Conservation (phyloP, 2,888 invertebrate genomes). For the Gymnoscelis rufifasciata region DNA sequence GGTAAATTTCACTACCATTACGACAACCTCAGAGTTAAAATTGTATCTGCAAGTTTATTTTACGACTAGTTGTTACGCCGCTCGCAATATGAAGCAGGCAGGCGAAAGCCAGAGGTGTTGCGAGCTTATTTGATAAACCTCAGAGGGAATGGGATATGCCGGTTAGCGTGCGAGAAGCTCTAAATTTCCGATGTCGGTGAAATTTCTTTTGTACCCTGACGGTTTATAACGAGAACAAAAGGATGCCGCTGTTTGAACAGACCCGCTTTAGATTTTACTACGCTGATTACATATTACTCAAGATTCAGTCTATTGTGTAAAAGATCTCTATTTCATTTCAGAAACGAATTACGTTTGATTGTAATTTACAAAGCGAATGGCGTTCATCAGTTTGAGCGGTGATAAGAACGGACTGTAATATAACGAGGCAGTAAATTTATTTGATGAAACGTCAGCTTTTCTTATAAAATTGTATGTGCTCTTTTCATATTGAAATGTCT, state of each 20-base stretch:
- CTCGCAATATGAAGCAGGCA: constrained; percentile 18
- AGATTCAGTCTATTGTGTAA: constrained; percentile 57
- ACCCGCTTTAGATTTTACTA: constrained; percentile 64
- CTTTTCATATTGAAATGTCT: background rate
- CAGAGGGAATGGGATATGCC: constrained; percentile 44
- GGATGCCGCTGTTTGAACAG: constrained; percentile 60
- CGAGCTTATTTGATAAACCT: constrained; percentile 45
- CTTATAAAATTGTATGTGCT: background rate
- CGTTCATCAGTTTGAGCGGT: constrained; percentile 37
- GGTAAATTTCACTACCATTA: background rate
- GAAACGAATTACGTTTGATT: constrained; percentile 55
- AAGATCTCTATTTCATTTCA: constrained; percentile 54
- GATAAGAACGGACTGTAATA: constrained; percentile 6
- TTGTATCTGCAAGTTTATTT: background rate
- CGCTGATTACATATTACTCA: constrained; percentile 64
- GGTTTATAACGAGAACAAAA: constrained; percentile 72
- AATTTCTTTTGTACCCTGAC: constrained; percentile 66
- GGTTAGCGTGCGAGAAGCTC: constrained; percentile 50
- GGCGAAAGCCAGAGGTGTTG: constrained; percentile 29
- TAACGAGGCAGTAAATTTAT: background rate
- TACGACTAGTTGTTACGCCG: constrained; percentile 11
- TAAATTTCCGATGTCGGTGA: constrained; percentile 58
- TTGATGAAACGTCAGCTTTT: constrained; percentile 3
- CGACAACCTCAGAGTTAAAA: background rate
- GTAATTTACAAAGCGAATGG: constrained; percentile 48